Percentiles rank a stretch among this genome's conserved stretches.
These are phyloP conservation scores for Plectus sambesii DNA, from an alignment of 1,140 invertebrate genomes.

Conservation along the genomic window DNA sequence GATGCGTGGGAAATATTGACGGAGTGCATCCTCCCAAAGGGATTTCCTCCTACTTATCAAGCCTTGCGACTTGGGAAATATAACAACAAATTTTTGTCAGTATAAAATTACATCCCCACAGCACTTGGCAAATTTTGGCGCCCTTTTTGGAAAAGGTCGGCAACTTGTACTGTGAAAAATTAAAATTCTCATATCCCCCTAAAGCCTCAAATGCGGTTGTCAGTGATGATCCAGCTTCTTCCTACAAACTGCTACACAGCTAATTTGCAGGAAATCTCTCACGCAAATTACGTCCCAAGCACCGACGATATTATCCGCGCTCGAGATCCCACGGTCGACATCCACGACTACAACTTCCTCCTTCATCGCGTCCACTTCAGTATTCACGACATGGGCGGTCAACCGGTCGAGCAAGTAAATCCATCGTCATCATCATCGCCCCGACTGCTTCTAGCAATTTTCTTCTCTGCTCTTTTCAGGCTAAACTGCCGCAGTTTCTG, in stretches of 20 bases:
- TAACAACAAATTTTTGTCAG: too few relatives aligned
- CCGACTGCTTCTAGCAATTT: constrained; percentile 1
- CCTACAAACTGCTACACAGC: not conserved
- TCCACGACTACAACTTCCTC: constrained; percentile 30
- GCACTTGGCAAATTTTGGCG: too few relatives aligned
- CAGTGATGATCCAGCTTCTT: constrained; percentile 2
- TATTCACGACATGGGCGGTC: constrained; percentile 34
- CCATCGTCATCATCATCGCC: not conserved
- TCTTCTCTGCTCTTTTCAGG: constrained; percentile 11
- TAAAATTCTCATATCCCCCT: constrained; percentile 27
- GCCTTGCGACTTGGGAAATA: too few relatives aligned
- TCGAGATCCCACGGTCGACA: constrained; percentile 29
- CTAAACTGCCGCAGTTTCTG: constrained; percentile 29
- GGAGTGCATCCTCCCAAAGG: too few relatives aligned
- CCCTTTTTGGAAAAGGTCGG: constrained; percentile 23
- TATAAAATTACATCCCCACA: too few relatives aligned
- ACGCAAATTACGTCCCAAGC: constrained; percentile 17
- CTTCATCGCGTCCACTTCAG: constrained; percentile 24
- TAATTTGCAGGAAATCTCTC: constrained; percentile 24
- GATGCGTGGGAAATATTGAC: too few relatives aligned
- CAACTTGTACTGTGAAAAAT: constrained; percentile 23
- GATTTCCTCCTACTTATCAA: too few relatives aligned
- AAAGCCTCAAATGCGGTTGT: constrained; percentile 20
- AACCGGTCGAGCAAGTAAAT: constrained; percentile 18
- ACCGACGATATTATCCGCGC: constrained; percentile 24